phyloP scores from a whole-genome alignment of 2,888 invertebrate genomes.

The Athetis lepigone region DNA sequence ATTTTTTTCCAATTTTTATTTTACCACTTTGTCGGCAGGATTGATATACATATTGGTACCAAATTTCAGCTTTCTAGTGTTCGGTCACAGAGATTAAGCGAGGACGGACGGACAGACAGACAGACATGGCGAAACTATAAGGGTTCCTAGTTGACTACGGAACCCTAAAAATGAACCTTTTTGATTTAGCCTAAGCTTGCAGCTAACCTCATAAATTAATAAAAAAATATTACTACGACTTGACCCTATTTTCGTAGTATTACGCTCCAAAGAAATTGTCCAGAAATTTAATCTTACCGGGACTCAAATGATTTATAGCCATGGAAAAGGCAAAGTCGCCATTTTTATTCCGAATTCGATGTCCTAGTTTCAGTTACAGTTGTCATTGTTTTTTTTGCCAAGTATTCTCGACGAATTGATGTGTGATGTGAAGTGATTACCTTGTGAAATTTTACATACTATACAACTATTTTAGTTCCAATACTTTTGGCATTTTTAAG shows the following conservation, averaged over 20 bases:
- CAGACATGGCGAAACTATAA: too few species aligned
- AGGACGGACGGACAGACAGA: too few species aligned
- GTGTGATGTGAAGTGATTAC: slow-evolving; percentile 16
- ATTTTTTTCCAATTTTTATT: too few species aligned
- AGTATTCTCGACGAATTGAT: slow-evolving; percentile 26
- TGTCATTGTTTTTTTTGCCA: slow-evolving; percentile 55
- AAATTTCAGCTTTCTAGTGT: too few species aligned
- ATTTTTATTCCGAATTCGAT: slow-evolving; percentile 51
- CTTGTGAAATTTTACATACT: background rate
- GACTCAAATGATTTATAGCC: slow-evolving; percentile 59
- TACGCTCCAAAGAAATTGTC: slow-evolving; percentile 24
- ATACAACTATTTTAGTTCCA: background rate
- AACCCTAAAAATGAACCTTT: background rate
- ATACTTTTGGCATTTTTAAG: background rate
- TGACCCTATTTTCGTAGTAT: background rate
- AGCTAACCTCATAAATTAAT: background rate
- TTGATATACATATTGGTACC: too few species aligned
- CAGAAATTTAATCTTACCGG: slow-evolving; percentile 56
- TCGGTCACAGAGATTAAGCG: too few species aligned
- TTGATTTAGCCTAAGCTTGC: background rate
- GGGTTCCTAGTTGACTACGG: too few species aligned
- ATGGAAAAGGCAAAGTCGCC: slow-evolving; percentile 19
- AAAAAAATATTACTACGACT: background rate
- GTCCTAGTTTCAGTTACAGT: slow-evolving; percentile 32
- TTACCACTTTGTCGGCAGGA: too few species aligned